Percentiles rank a stretch among this genome's conserved stretches.
Evolutionary conservation across 2,888 invertebrate genomes (phyloP).

Genomic region (Nycteola revayana): DNA sequence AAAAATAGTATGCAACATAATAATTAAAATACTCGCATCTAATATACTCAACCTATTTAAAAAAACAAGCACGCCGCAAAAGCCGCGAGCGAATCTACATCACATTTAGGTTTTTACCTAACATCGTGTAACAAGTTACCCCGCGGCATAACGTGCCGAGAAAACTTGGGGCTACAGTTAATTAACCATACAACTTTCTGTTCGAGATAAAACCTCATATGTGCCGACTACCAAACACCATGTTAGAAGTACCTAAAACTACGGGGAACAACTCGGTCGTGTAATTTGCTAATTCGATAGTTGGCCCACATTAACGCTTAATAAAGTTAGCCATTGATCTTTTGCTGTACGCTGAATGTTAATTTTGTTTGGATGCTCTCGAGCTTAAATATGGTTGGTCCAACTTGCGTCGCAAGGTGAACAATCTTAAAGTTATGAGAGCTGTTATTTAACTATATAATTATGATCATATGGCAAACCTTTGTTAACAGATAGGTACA

Average conservation of each 20-base stretch:
- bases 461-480: too few species aligned
- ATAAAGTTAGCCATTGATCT: slow-evolving; percentile 31
- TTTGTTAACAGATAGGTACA: too few species aligned
- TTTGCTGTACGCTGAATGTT: background rate
- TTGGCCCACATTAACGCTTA: slow-evolving; percentile 24
- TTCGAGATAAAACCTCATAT: slow-evolving; percentile 51
- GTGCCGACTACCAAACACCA: slow-evolving; percentile 47
- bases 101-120: background rate
- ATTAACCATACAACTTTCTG: slow-evolving; percentile 65
- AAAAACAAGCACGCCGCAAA: background rate
- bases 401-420: too few species aligned
- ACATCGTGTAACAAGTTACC: slow-evolving; percentile 29
- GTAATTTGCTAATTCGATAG: slow-evolving; percentile 37
- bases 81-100: too few species aligned
- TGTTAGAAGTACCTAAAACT: slow-evolving; percentile 38
- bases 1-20: too few species aligned
- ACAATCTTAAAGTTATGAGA: too few species aligned
- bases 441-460: too few species aligned
- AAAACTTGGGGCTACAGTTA: slow-evolving; percentile 61
- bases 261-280: slow-evolving; percentile 27
- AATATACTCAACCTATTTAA: background rate
- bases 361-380: background rate
- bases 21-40: background rate
- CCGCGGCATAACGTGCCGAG: slow-evolving; percentile 59
- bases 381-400: too few species aligned